These are phyloP conservation scores for Empis livida DNA, from an alignment of 2,888 invertebrate genomes.

Conservation along the genomic window DNA sequence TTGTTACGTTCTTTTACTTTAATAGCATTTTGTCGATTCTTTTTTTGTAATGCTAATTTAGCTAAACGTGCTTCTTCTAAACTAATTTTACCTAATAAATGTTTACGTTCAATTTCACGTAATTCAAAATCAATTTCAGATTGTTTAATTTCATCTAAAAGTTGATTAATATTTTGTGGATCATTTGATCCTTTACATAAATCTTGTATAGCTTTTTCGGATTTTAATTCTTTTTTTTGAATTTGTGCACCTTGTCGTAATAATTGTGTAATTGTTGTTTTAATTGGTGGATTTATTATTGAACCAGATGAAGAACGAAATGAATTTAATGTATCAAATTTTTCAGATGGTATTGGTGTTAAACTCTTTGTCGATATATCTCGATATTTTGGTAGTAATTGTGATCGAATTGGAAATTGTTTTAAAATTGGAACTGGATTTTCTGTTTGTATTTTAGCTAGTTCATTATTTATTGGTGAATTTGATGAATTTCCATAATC, in stretches of 20 bases:
- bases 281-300: constrained; percentile 19
- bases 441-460: no score
- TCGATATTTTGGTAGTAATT: not conserved
- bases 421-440: no score
- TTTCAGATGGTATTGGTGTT: no score
- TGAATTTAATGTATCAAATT: no score
- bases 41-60: constrained; percentile 42
- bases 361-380: no score
- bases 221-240: constrained; percentile 37
- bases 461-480: no score
- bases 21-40: constrained; percentile 16
- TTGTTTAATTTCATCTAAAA: constrained; percentile 38
- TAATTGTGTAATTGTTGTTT: constrained; percentile 39
- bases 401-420: not conserved
- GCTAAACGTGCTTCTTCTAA: constrained; percentile 46
- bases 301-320: not conserved
- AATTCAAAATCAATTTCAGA: constrained; percentile 39
- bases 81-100: constrained; percentile 43
- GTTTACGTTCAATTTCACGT: constrained; percentile 44
- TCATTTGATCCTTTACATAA: constrained; percentile 38
- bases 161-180: constrained; percentile 32
- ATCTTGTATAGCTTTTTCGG: constrained; percentile 40
- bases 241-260: constrained; percentile 41
- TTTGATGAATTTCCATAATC: no score
- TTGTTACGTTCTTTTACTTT: constrained; percentile 40